A percentile compares a stretch with the other conserved stretches of the same genome.
Evolutionary conservation across 1,140 invertebrate species (phyloP).

Genomic region (Xylocopa sonorina): DNA sequence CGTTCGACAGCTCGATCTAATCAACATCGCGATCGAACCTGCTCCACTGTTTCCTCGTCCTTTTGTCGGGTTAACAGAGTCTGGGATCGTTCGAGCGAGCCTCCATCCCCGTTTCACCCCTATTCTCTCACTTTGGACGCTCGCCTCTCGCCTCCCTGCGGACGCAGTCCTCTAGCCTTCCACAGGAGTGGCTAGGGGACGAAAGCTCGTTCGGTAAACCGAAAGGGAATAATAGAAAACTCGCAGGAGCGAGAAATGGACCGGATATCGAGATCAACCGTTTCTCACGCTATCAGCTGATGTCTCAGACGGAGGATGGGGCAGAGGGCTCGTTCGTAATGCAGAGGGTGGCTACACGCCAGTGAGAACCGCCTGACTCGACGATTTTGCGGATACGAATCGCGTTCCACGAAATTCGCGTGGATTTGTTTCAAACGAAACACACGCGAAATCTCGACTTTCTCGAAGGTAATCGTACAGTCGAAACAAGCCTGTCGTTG

Average conservation of each 20-base stretch:
- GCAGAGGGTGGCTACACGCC: not conserved
- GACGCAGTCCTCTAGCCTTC: too few species aligned
- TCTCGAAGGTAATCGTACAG: too few species aligned
- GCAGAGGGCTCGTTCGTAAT: not conserved
- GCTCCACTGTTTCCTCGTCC: not conserved
- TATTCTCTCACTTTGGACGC: too few species aligned
- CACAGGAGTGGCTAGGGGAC: not conserved
- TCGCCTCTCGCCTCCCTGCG: not conserved
- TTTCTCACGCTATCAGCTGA: not conserved
- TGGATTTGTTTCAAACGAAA: too few species aligned
- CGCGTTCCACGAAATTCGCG: too few species aligned
- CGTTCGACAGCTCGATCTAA: not conserved
- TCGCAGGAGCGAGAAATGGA: constrained; percentile 16
- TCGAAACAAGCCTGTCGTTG: too few species aligned
- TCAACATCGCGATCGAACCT: constrained; percentile 7
- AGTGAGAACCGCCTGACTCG: not conserved
- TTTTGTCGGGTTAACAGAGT: not conserved
- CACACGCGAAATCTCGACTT: too few species aligned
- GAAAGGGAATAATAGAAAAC: constrained; percentile 23
- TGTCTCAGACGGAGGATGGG: not conserved
- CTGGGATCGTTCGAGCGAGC: not conserved
- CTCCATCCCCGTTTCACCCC: not conserved
- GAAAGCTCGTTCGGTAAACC: constrained; percentile 29
- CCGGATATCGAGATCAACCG: constrained; percentile 13
- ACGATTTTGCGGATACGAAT: not conserved